phyloP scores from a whole-genome alignment of 2,797 vertebrate species.

The Siniperca scherzeri region DNA sequence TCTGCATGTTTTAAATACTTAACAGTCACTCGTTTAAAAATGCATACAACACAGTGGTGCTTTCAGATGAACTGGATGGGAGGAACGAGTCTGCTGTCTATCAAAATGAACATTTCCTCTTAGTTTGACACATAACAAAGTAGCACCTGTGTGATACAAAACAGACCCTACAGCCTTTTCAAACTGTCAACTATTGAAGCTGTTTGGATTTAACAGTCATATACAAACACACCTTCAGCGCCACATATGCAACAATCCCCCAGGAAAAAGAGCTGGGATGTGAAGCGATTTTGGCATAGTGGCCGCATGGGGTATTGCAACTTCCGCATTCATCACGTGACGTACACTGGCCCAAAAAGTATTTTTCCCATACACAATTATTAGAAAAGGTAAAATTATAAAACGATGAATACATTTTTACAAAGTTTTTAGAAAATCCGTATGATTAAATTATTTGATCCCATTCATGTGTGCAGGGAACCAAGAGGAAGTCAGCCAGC shows the following conservation, averaged over 20 bases:
- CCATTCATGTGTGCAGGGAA: no score
- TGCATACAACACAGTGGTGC: constrained; percentile 42
- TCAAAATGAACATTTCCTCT: constrained; percentile 77
- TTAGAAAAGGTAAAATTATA: background rate
- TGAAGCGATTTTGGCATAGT: background rate
- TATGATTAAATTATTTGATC: background rate
- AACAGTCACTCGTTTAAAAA: constrained; percentile 57
- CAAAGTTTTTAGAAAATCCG: no score
- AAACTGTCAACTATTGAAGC: constrained; percentile 41
- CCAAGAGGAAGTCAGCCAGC: no score
- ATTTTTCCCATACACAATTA: background rate
- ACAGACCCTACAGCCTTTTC: constrained; percentile 52
- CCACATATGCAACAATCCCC: background rate
- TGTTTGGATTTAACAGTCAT: constrained; percentile 27
- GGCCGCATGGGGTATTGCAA: background rate
- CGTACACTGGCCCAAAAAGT: background rate
- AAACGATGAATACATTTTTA: background rate
- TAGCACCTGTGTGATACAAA: constrained; percentile 71
- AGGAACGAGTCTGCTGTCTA: constrained; percentile 66
- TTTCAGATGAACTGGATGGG: constrained; percentile 55
- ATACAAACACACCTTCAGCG: constrained; percentile 22
- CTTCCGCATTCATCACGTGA: background rate
- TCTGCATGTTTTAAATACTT: constrained; percentile 66
- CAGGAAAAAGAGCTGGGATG: background rate
- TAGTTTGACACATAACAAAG: constrained; percentile 76